phyloP scores from a whole-genome alignment of 1,140 invertebrate species.

The Drosophila repleta region DNA sequence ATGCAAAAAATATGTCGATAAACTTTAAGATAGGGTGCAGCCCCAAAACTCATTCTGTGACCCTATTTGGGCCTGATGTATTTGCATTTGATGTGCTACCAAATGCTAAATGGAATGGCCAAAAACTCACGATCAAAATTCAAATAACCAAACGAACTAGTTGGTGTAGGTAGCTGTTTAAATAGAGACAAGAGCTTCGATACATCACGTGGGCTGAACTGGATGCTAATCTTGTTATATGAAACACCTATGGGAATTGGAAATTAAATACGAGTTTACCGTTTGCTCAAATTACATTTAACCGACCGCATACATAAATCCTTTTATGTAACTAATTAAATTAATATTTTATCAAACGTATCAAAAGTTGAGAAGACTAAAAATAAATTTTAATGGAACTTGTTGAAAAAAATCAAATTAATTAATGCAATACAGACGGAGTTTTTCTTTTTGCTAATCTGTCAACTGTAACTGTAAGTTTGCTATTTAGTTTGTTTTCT shows the following conservation, averaged over 20 bases:
- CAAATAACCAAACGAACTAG: conserved; percentile 26
- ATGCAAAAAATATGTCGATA: conserved; percentile 40
- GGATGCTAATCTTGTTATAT: conserved; percentile 63
- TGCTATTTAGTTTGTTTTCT: conserved; percentile 19
- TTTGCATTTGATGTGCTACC: conserved; percentile 57
- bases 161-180: conserved; percentile 23
- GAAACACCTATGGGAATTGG: conserved; percentile 52
- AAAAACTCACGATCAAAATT: conserved; percentile 56
- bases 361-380: not conserved
- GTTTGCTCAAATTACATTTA: conserved; percentile 39
- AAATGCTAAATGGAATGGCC: conserved; percentile 49
- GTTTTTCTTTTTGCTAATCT: conserved; percentile 1
- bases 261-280: conserved; percentile 54
- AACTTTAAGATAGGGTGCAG: conserved; percentile 32
- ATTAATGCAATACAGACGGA: not conserved
- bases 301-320: conserved; percentile 20
- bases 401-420: not conserved
- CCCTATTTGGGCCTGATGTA: conserved; percentile 60
- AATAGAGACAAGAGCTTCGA: not conserved
- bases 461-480: conserved; percentile 10
- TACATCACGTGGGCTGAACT: conserved; percentile 17
- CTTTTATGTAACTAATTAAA: conserved; percentile 2
- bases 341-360: not conserved
- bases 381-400: conserved; percentile 6
- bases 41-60: conserved; percentile 35